These are phyloP conservation scores for Cottus gobio DNA, from an alignment of 2,113 vertebrate species.

Conservation along the genomic window DNA sequence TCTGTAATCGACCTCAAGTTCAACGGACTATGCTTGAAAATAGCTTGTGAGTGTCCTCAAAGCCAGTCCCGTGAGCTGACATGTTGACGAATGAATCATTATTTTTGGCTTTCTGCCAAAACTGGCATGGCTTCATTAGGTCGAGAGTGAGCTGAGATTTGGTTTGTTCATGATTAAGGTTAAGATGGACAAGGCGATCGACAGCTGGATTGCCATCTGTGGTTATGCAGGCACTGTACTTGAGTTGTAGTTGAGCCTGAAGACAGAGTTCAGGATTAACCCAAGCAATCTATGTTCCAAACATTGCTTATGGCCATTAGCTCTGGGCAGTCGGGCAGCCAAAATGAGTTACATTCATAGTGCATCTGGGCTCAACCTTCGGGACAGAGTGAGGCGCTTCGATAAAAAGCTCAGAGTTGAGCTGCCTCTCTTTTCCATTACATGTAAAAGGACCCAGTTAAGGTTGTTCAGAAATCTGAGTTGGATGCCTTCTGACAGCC, in stretches of 20 bases:
- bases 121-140: not conserved
- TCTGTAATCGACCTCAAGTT: slow-evolving; percentile 51
- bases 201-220: slow-evolving; percentile 9
- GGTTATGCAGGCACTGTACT: not conserved
- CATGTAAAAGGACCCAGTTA: slow-evolving; percentile 19
- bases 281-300: slow-evolving; percentile 14
- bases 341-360: slow-evolving; percentile 44
- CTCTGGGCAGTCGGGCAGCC: slow-evolving; percentile 33
- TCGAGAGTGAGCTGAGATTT: not conserved
- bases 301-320: slow-evolving; percentile 40
- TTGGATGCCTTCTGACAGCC: slow-evolving; percentile 8
- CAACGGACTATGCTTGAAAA: slow-evolving; percentile 38
- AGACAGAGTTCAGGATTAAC: slow-evolving; percentile 26
- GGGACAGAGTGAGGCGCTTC: slow-evolving; percentile 33
- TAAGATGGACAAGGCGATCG: slow-evolving; percentile 1
- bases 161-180: not conserved
- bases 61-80: slow-evolving; percentile 29
- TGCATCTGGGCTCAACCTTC: slow-evolving; percentile 22
- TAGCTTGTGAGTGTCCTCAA: slow-evolving; percentile 30
- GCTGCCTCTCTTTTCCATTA: not conserved
- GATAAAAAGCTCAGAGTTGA: slow-evolving; percentile 33
- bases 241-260: slow-evolving; percentile 21
- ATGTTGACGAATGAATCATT: slow-evolving; percentile 22
- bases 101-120: not conserved
- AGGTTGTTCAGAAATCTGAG: slow-evolving; percentile 27